Evolutionary conservation across 2,888 invertebrate species (phyloP).

Genomic region (Hydriomena furcata): DNA sequence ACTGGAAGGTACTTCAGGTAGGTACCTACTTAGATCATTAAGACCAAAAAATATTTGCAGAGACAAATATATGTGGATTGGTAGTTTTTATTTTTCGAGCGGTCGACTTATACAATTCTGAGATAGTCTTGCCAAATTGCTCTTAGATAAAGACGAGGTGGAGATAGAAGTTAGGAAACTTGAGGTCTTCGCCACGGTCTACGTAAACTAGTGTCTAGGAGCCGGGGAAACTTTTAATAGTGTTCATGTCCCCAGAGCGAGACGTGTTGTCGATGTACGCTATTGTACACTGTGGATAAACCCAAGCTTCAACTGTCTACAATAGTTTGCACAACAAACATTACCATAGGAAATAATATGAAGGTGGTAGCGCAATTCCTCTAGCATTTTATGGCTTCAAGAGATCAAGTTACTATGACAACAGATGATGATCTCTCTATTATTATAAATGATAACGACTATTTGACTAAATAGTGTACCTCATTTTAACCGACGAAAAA

Average conservation of each 20-base stretch:
- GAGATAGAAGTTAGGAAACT: slow-evolving; percentile 15
- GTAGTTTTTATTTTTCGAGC: too few species aligned
- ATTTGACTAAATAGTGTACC: too few species aligned
- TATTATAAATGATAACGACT: too few species aligned
- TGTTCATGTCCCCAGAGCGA: slow-evolving; percentile 61
- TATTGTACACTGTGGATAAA: slow-evolving; percentile 23
- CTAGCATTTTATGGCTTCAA: not conserved
- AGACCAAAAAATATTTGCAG: too few species aligned
- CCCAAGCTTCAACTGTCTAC: slow-evolving; percentile 16
- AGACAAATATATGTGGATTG: too few species aligned
- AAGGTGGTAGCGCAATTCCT: slow-evolving; percentile 3
- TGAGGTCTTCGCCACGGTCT: slow-evolving; percentile 14
- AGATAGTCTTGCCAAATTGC: slow-evolving; percentile 2
- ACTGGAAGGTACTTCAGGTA: too few species aligned
- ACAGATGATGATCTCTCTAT: too few species aligned
- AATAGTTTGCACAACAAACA: slow-evolving; percentile 21
- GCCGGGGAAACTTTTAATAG: slow-evolving; percentile 75
- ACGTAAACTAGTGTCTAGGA: slow-evolving; percentile 62
- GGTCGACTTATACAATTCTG: not conserved
- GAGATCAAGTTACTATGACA: too few species aligned
- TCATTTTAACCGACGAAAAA: too few species aligned
- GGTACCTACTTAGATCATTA: too few species aligned
- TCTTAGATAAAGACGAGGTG: slow-evolving; percentile 14
- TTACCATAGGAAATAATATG: not conserved
- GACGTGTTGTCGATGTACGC: slow-evolving; percentile 23